phyloP scores from a whole-genome alignment of 1,140 invertebrate species.

The Orius insidiosus region DNA sequence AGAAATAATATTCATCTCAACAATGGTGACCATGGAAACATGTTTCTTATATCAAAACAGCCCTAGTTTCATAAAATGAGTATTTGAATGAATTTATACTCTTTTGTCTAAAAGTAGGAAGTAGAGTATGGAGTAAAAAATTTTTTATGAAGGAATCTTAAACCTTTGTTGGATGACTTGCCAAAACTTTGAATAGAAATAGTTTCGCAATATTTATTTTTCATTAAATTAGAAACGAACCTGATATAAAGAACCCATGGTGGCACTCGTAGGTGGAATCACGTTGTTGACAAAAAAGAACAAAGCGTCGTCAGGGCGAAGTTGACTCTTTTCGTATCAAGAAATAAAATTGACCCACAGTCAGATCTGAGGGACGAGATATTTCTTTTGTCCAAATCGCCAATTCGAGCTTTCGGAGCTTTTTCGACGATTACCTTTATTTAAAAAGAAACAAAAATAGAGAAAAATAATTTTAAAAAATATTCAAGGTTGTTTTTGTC shows the following conservation, averaged over 20 bases:
- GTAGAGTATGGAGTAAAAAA: no score
- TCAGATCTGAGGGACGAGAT: conserved; percentile 97
- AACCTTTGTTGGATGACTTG: background rate
- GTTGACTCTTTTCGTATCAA: conserved; percentile 90
- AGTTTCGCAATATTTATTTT: conserved; percentile 3
- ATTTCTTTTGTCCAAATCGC: conserved; percentile 99
- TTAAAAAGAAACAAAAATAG: conserved; percentile 21
- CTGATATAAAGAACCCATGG: conserved; percentile 98
- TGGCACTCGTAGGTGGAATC: conserved; percentile 96
- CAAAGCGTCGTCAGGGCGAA: conserved; percentile 93
- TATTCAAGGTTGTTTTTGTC: background rate
- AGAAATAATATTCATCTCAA: no score
- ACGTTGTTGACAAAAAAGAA: conserved; percentile 99
- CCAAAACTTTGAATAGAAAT: no score
- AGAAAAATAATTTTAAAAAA: conserved; percentile 8
- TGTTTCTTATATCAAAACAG: no score
- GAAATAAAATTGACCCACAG: conserved; percentile 99
- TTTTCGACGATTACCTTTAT: conserved; percentile 98
- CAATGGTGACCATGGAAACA: no score
- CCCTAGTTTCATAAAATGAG: no score
- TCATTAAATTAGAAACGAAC: conserved; percentile 28
- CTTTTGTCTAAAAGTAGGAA: no score
- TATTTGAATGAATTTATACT: no score
- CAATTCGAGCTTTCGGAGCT: conserved; percentile 94
- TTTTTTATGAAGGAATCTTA: background rate